Conservation (phyloP, 35 echinoderm and acorn worm genomes). For the Apostichopus japonicus region DNA sequence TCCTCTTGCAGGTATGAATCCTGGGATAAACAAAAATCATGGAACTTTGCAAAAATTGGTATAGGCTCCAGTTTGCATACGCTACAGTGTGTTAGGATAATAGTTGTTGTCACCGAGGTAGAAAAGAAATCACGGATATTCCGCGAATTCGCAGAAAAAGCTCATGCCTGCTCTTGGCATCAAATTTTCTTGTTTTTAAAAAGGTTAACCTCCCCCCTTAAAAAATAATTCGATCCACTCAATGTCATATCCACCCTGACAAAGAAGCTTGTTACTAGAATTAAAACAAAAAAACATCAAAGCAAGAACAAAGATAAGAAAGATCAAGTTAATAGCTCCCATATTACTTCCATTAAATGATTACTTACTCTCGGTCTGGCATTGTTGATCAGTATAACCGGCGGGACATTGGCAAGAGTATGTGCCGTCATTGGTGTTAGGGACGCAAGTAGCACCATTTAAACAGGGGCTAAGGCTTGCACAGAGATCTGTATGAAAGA, state of each 20-base stretch:
- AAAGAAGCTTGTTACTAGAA: not conserved
- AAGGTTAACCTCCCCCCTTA: not conserved
- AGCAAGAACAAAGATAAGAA: not conserved
- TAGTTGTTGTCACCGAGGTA: no score
- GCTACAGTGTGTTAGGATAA: no score
- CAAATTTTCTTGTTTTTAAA: no score
- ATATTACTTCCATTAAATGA: not conserved
- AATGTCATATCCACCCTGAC: no score
- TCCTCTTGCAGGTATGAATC: no score
- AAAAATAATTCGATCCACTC: not conserved
- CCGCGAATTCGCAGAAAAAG: no score
- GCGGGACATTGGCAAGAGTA: slow-evolving; percentile 12
- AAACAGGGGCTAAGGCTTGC: slow-evolving; percentile 46
- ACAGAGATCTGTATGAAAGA: slow-evolving; percentile 35
- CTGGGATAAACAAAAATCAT: no score
- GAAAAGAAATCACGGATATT: no score
- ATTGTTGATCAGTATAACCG: not conserved
- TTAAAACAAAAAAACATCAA: not conserved
- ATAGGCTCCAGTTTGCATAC: no score
- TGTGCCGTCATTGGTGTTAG: slow-evolving; percentile 25
- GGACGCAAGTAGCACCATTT: slow-evolving; percentile 41
- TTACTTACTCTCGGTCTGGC: slow-evolving; percentile 32
- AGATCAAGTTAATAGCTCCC: not conserved
- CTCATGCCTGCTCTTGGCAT: no score
- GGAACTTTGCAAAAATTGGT: no score